These are phyloP conservation scores for Caenorhabditis uteleia DNA, from an alignment of 2,888 invertebrate species.

Conservation along the genomic window DNA sequence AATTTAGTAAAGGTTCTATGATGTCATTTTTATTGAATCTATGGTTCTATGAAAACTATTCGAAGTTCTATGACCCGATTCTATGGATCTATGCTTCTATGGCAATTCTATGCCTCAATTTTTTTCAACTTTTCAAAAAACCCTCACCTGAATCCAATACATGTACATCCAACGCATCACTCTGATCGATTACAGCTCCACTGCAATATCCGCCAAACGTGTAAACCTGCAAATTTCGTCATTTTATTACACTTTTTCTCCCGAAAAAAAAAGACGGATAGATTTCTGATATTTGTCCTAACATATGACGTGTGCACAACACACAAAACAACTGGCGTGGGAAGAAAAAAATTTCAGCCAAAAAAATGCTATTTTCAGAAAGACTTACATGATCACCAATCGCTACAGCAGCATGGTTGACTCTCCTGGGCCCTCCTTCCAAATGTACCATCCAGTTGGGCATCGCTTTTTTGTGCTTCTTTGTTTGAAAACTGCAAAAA, in stretches of 20 bases:
- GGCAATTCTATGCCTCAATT: background rate
- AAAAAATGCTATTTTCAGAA: background rate
- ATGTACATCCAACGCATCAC: conserved; percentile 84
- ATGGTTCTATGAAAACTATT: too few species aligned
- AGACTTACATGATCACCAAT: conserved; percentile 14
- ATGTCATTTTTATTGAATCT: too few species aligned
- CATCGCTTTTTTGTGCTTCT: too few species aligned
- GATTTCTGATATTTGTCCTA: too few species aligned
- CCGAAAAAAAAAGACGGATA: too few species aligned
- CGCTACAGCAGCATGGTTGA: conserved; percentile 69
- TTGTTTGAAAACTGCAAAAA: too few species aligned
- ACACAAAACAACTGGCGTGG: background rate
- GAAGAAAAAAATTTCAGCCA: background rate
- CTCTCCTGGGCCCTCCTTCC: conserved; percentile 85
- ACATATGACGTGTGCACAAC: background rate
- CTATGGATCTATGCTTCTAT: too few species aligned
- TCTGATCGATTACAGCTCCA: conserved; percentile 78
- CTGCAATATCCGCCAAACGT: conserved; percentile 92
- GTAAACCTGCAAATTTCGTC: conserved; percentile 75
- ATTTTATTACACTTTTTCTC: background rate
- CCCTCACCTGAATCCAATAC: conserved; percentile 82
- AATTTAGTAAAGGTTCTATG: too few species aligned
- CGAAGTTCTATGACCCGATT: too few species aligned
- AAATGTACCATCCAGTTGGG: conserved; percentile 83
- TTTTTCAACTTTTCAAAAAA: too few species aligned